phyloP scores from a whole-genome alignment of 2,113 vertebrate species.

The Prietella phreatophila region DNA sequence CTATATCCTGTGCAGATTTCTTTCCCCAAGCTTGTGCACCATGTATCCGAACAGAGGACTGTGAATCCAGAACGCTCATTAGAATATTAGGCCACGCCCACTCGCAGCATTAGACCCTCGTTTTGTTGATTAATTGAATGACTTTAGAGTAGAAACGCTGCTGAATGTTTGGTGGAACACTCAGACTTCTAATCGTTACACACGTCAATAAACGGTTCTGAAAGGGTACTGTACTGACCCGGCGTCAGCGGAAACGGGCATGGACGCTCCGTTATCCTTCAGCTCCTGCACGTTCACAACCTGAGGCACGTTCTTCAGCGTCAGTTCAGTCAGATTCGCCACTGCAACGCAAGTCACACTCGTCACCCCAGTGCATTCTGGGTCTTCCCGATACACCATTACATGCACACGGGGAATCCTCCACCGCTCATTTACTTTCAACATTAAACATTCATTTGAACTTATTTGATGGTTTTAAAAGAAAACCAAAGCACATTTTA shows the following conservation, averaged over 20 bases:
- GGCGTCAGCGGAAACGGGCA: slow-evolving; percentile 66
- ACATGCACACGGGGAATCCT: neutral
- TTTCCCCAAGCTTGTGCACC: neutral
- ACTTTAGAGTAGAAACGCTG: neutral
- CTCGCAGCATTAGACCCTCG: neutral
- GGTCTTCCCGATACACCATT: neutral
- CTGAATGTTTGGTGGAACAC: too few relatives aligned
- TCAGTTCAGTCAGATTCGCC: slow-evolving; percentile 82
- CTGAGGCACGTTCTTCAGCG: slow-evolving; percentile 86
- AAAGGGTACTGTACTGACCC: slow-evolving; percentile 75
- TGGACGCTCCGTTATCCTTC: slow-evolving; percentile 68
- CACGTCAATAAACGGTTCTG: slow-evolving; percentile 39
- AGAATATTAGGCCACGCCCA: neutral
- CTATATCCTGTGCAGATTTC: neutral
- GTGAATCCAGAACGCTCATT: neutral
- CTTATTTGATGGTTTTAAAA: too few relatives aligned
- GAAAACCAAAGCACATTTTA: neutral
- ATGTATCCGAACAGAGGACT: neutral
- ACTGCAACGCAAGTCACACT: slow-evolving; percentile 57
- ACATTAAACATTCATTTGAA: too few relatives aligned
- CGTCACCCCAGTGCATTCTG: neutral
- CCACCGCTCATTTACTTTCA: neutral
- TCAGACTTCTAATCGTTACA: neutral
- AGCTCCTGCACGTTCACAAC: slow-evolving; percentile 89
- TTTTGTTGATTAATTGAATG: neutral